These are phyloP conservation scores for Drosophila ananassae DNA, from an alignment of 1,140 invertebrate genomes.

Conservation along the genomic window DNA sequence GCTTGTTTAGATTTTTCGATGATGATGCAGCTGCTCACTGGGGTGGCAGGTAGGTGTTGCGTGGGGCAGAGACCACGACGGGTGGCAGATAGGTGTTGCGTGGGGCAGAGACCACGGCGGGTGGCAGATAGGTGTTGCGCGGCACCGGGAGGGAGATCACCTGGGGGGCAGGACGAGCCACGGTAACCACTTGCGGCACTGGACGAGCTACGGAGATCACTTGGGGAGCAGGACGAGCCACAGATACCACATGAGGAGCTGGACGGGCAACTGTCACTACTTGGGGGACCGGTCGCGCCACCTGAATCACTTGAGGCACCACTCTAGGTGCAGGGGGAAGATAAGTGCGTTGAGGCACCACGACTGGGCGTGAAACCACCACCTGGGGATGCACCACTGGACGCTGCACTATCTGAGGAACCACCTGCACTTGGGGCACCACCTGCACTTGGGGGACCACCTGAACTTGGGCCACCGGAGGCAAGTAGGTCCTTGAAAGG, in stretches of 20 bases:
- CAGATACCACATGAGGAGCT: neutral
- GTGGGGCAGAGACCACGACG: constrained; percentile 12
- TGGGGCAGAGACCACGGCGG: constrained; percentile 12
- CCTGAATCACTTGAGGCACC: constrained; percentile 17
- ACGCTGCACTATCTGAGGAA: constrained; percentile 13
- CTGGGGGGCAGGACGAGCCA: constrained; percentile 14
- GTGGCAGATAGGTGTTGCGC: constrained; percentile 32
- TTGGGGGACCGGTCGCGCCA: constrained; percentile 2
- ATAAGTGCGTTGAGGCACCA: constrained; percentile 38
- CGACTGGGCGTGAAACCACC: constrained; percentile 6
- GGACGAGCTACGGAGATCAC: constrained; percentile 7
- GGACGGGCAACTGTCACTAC: constrained; percentile 5
- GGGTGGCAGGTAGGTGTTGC: constrained; percentile 38
- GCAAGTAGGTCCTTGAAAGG: constrained; percentile 43
- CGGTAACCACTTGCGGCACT: neutral
- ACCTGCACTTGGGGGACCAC: constrained; percentile 24
- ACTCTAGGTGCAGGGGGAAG: constrained; percentile 28
- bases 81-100: constrained; percentile 36
- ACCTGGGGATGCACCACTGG: constrained; percentile 16
- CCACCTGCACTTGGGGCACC: constrained; percentile 16
- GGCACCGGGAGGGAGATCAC: constrained; percentile 5
- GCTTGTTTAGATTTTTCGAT: constrained; percentile 9
- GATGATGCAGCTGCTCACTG: constrained; percentile 22
- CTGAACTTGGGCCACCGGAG: constrained; percentile 23
- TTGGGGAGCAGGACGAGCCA: constrained; percentile 6